Base-by-base conservation (phyloP, 2,888 invertebrate genomes). In the Drosophila conformis region DNA sequence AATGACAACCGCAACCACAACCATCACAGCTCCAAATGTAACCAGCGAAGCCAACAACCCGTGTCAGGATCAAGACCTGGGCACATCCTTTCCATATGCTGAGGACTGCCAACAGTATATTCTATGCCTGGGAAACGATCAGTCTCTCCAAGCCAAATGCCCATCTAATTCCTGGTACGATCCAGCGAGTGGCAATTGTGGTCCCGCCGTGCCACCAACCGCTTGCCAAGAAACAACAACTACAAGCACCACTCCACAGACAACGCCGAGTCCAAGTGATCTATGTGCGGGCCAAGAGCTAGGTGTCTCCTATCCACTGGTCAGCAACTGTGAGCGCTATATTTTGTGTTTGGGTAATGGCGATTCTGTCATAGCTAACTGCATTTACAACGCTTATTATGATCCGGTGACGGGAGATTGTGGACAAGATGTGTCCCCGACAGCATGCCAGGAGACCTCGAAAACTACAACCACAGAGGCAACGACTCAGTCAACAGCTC, bases 91-190 rank as follows among this genome's bases (percentile, higher is more conserved):
- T 53, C 71, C 77, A 7, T 68, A 31, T 51, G 15, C 42, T 25
- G 70, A 1, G 35, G 62, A 85, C 40, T 85, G 83, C 15, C 77
- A 58, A 25, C 70, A 57, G 29, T 90, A 90, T 46, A 82, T 88
- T 15, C 56, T 77, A 15, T 90, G 90, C 33, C 70, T 82, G 38
- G 82, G 80, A 4, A 68, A 80, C 58, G 79, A 79, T 33, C 61
- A 76, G 8, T 82, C 69, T 3, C 38, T 71, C 2, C 36, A 68
- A 0, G 74, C 82, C 4, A 69, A 68, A 1, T 90, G 90, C 29
- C 87, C 87, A 4, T 11, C 31, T 0, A 78, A 79, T 52, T 73
- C 88, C 6, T 90, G 82, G 78, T 90, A 81, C 33, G 82, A 90
- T 51, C 89, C 90, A 1, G 42, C 49, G 15, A 68, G 69, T 3